These are phyloP conservation scores for Boleophthalmus pectinirostris DNA, from an alignment of 2,113 vertebrate genomes.

Conservation along the genomic window DNA sequence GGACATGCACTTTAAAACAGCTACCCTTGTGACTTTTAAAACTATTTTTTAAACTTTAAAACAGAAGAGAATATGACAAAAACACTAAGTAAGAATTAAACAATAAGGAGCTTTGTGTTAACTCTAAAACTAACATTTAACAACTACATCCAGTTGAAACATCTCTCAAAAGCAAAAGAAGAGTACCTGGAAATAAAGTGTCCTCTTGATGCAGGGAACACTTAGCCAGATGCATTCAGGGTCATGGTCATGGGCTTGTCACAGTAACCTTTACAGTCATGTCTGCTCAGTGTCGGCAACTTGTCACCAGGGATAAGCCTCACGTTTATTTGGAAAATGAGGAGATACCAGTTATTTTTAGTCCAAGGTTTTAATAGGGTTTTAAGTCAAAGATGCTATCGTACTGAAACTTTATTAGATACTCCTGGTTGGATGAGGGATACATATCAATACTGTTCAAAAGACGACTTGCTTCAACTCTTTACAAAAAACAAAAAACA, in stretches of 20 bases:
- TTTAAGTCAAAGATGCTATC: too few species aligned
- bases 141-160: background rate
- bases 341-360: background rate
- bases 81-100: too few species aligned
- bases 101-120: too few species aligned
- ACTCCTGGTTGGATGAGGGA: too few species aligned
- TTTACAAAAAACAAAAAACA: too few species aligned
- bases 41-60: background rate
- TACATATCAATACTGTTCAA: too few species aligned
- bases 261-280: slow-evolving; percentile 53
- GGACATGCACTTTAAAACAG: background rate
- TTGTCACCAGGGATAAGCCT: slow-evolving; percentile 56
- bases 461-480: too few species aligned
- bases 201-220: slow-evolving; percentile 20
- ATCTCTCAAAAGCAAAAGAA: background rate
- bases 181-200: slow-evolving; percentile 59
- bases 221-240: slow-evolving; percentile 1
- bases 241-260: slow-evolving; percentile 33
- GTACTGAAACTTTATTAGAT: too few species aligned
- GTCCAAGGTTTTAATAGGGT: too few species aligned
- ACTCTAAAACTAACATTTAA: background rate
- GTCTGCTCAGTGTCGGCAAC: slow-evolving; percentile 50
- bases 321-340: background rate
- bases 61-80: background rate
- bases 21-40: background rate